Evolutionary conservation across 2,888 invertebrate genomes (phyloP), one percentile per base, ranked within the genome.

Genomic region (Aspidiotus destructor): DNA sequence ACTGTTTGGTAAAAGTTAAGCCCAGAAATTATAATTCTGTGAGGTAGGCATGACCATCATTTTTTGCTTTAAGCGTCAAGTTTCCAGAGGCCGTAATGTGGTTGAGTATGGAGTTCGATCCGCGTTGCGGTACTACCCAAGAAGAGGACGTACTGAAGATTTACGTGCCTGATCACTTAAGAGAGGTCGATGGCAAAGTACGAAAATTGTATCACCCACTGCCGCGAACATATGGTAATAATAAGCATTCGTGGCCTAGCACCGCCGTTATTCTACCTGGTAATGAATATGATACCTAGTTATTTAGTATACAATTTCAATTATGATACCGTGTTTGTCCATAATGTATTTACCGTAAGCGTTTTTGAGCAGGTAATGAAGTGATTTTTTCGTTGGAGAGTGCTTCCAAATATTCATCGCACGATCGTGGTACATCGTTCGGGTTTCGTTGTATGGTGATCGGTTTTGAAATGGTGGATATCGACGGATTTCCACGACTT

Each of bases 331-430:
- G 52, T 52, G 11, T 52, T 52, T 52, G 15, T 52, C 3, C 52
- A 15, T n/a, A 11, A 15, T n/a, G 52, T 52, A 52, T 52, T n/a
- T n/a, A n/a, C n/a, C 55, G 7, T 60, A 68, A 62, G 41, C 16
- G 55, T 70, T 63, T 67, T 28, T 28, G 28, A 28, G 72, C 72
- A 81, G 96, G 95, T 16, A 93, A 95, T 77, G 92, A 94, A 79
- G 88, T 97, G 0, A 86, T 95, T 74, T 95, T 98, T 78, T 94
- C 95, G 0, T 77, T 99, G 75, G 97, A 98, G 80, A 96, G 97
- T 0, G 92, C 96, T 0, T 91, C 96, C 0, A 89, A 96, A 77
- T 97, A 96, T 77, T 84, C 93, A 71, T 92, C 91, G 75, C 92
- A 93, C 78, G 94, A 92, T 73, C 86, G 88, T 74, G 86, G 86